Evolutionary conservation across 2,113 vertebrate genomes (phyloP).

Genomic region (Thalassoma bifasciatum): DNA sequence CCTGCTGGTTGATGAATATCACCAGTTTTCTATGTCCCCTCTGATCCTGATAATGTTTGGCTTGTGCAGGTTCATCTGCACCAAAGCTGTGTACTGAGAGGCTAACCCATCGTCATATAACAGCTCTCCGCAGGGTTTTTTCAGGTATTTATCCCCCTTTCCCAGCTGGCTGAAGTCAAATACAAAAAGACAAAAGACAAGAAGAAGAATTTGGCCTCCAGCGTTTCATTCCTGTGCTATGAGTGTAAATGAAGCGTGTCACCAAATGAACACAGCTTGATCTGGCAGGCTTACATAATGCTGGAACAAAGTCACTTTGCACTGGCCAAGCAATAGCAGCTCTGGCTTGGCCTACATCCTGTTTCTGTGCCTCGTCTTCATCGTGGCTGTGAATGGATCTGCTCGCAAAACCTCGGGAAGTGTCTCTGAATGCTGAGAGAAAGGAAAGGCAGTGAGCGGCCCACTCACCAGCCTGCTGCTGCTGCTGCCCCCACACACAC

Average conservation of each 20-base stretch:
- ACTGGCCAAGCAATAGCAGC: constrained; percentile 63
- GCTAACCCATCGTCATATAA: neutral
- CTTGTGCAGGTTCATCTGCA: too few species aligned
- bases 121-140: constrained; percentile 4
- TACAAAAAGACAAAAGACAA: neutral
- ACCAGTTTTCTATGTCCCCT: too few species aligned
- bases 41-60: too few species aligned
- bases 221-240: constrained; percentile 25
- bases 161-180: neutral
- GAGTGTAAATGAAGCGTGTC: constrained; percentile 65
- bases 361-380: constrained; percentile 65
- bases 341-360: constrained; percentile 70
- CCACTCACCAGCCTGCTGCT: constrained; percentile 76
- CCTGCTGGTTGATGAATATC: too few species aligned
- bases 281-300: constrained; percentile 67
- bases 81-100: too few species aligned
- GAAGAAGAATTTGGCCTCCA: constrained; percentile 20
- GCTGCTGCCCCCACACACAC: constrained; percentile 45
- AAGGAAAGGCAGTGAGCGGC: constrained; percentile 54
- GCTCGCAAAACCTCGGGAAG: constrained; percentile 50
- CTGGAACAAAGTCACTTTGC: constrained; percentile 45
- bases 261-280: constrained; percentile 68
- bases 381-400: constrained; percentile 67
- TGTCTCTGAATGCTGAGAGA: constrained; percentile 54
- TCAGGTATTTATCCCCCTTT: neutral